Percentiles rank a stretch among this genome's conserved stretches.
These are phyloP conservation scores for Menura novaehollandiae DNA, from an alignment of 2,113 vertebrate genomes.

Conservation along the genomic window DNA sequence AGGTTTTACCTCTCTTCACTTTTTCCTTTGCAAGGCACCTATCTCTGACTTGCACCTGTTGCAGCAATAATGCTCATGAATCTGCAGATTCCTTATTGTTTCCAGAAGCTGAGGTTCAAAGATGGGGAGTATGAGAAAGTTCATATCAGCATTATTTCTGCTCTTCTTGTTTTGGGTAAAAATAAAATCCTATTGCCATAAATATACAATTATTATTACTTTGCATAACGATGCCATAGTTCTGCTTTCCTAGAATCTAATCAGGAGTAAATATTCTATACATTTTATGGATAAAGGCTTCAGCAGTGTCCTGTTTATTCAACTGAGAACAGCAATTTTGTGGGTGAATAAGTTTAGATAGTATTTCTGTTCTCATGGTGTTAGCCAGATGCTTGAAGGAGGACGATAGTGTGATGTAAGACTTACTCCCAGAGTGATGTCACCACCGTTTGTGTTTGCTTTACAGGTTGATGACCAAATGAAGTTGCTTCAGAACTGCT, in stretches of 20 bases:
- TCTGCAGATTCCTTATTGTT: not conserved
- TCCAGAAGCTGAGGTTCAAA: not conserved
- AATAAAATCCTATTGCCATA: not conserved
- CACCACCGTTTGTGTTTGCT: not conserved
- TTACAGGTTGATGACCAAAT: constrained; percentile 98
- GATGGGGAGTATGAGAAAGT: not conserved
- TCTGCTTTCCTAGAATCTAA: not conserved
- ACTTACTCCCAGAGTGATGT: not conserved
- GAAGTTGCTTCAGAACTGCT: constrained; percentile 98
- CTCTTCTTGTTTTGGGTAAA: not conserved
- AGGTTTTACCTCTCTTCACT: not conserved
- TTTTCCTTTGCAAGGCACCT: not conserved
- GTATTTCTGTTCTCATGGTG: not conserved
- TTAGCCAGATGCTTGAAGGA: not conserved
- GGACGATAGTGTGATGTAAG: not conserved
- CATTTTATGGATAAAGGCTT: not conserved
- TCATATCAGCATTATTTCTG: not conserved
- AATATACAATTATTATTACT: not conserved
- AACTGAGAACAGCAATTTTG: not conserved
- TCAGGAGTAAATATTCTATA: not conserved
- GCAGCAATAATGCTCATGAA: not conserved
- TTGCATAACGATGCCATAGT: not conserved
- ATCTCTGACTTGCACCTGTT: not conserved
- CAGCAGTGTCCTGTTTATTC: not conserved
- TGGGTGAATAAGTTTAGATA: not conserved